Base-by-base conservation (phyloP, 1,140 invertebrate species). In the Proctacanthus coquilletti region DNA sequence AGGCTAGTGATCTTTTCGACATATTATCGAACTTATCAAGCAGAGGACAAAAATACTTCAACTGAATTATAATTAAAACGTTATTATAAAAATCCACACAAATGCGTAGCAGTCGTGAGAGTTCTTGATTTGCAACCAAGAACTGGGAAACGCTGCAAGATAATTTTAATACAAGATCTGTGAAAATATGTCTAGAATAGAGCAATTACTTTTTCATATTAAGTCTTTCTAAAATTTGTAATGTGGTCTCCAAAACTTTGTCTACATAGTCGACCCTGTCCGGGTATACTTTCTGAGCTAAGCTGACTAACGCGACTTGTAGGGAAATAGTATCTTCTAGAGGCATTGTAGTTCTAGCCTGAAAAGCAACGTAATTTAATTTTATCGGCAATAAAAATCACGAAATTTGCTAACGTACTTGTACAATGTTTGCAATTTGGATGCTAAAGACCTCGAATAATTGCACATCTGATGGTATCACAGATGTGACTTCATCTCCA, bases 381-480 rank as follows among this genome's bases (percentile, higher is more conserved):
- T 34, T 14, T 20, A 2, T 36, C 13, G 23, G 11, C 11, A 31
- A 21, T 19, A 18, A 13, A 2, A 41, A 30, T 27, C 9, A 20
- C 11, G 5, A 13, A 25, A 19, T 39, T 9, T 18, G 18, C 4
- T 20, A 9, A 33, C 44, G 49, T 56, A 85, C 84, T 71, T 91
- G 83, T 42, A 95, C 92, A 47, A 97, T 93, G 42, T 84, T 80
- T 3, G 91, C 84, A 21, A 98, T 85, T 69, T 98, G 92, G 50
- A 93, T 80, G n/a, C 89, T 95, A 57, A 99, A 98, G 21, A 98
- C 92, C 53, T 98, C 92, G 69, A 98, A 98, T 1, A 99, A 65
- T 53, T 93, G 80, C 10, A 95, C 84, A 50, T 95, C 84, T 41
- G 77, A 68, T 8, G 87, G 82, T 48, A 88, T 84, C 18, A 81